Evolutionary conservation across 2,888 invertebrate species (phyloP), one percentile per base, ranked within the genome.

Genomic region (Lepidonotus clava): DNA sequence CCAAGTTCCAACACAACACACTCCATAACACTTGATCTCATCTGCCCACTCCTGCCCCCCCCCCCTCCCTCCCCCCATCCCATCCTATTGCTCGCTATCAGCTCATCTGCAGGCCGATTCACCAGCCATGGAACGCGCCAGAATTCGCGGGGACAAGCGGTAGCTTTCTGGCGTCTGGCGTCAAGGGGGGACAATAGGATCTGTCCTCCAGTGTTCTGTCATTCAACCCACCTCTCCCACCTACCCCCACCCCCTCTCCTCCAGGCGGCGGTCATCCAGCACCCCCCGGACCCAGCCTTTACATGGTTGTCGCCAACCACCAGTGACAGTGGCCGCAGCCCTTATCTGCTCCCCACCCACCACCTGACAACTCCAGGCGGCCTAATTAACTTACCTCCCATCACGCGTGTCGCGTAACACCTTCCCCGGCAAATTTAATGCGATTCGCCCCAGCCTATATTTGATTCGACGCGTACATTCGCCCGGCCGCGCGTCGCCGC

Each of bases 371-470:
- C 51, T 11, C 51, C 51, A 51, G 11, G 14, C 36, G 4, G 38
- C 76, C 38, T 76, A 34, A 76, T 76, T 18, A 2, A 76, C 76
- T 76, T 76, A 24, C 76, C 28, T 21, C n/a, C 5, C 40, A n/a
- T 76, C 38, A 21, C 40, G 76, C 76, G 76, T 76, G 76, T 76
- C 36, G 38, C 76, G 40, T 76, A 76, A 76, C 76, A 76, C 76
- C 76, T 76, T 40, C 21, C 36, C 76, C 36, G 36, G 21, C 76
- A 36, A 76, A 76, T 76, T 76, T 76, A 76, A 76, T 76, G 40
- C 36, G 24, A 76, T 76, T 76, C 24, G 21, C 36, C 61, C 28
- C 18, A 6, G 61, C 61, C 61, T 6, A 76, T 76, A 76, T 76
- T 76, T 76, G 76, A 76, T 76, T 76, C 38, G n/a, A 21, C 28